Evolutionary conservation across 2,113 vertebrate species (phyloP), one percentile per base, ranked within the genome.

Genomic region (Chrysemys picta): DNA sequence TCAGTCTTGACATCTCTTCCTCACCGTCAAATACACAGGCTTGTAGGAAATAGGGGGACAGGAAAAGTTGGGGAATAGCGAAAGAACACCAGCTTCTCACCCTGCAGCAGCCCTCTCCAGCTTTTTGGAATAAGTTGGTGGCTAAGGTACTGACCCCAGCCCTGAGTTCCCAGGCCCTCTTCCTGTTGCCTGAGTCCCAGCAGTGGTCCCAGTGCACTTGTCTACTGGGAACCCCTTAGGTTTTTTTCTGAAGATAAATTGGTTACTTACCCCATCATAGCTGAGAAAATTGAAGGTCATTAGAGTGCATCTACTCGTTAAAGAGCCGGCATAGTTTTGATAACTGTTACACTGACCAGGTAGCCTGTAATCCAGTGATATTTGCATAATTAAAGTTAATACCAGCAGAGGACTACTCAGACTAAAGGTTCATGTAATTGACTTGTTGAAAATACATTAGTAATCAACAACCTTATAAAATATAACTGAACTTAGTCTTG

Each of bases 101-200:
- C 21, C n/a, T 42, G n/a, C 21, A 5, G 69, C 21, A 42, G 10
- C 19, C 14, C 31, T 35, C 14, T 65, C 25, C 57, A 31, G 10
- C 29, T 29, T 59, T 59, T 31, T 35, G 6, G 62, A 65, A 29
- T 65, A 62, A 75, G 52, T 76, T 94, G 90, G 29, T 90, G 91
- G 47, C 11, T 93, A 56, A 93, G 79, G 91, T 89, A 54, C 0
- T 93, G 24, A 89, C 35, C 62, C 72, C 69, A 72, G 84, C 91
- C 45, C 90, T 96, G 84, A 78, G 82, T 27, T 85, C 31, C 19
- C 10, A 65, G 13, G 29, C 17, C 25, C 56, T 57, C 56, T 57
- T 84, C 54, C 91, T 47, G 53, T 49, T 87, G 45, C 25, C 89
- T 95, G 79, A 94, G 85, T 82, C 54, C 90, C 94, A 84, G 76